Base-by-base conservation (phyloP, 2,797 vertebrate species). In the Antrozous pallidus region DNA sequence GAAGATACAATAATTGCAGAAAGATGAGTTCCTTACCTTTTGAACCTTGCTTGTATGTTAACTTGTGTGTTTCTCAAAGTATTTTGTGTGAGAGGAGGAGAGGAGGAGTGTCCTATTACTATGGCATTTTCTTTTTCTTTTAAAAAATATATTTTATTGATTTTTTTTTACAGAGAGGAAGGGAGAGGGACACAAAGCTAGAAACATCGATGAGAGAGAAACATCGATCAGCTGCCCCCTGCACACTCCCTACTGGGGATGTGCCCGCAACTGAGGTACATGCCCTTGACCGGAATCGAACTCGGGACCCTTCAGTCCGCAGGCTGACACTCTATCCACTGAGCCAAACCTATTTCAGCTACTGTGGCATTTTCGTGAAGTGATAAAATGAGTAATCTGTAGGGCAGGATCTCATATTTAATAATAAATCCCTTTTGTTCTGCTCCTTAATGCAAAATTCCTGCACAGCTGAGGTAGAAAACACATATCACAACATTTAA, bases 111-210 rank as follows among this genome's bases (percentile, higher is more conserved):
- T 70, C 51, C 24, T 69, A 12, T 51, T 90, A 40, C 22, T 36
- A 58, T 4, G 56, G 24, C 45, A 77, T 80, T 93, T 96, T 95
- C 58, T 80, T 93, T 96, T 95, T n/a, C n/a, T n/a, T n/a, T n/a
- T n/a, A n/a, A n/a, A n/a, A n/a, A n/a, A n/a, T n/a, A n/a, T n/a
- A n/a, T n/a, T n/a, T n/a, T n/a, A n/a, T n/a, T n/a, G n/a, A n/a
- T n/a, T n/a, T n/a, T n/a, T n/a, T n/a, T n/a, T n/a, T n/a, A n/a
- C n/a, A n/a, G n/a, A n/a, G n/a, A n/a, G n/a, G n/a, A n/a, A n/a
- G n/a, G n/a, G n/a, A n/a, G n/a, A n/a, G n/a, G n/a, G n/a, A n/a
- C n/a, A n/a, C n/a, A n/a, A n/a, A n/a, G n/a, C n/a, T n/a, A n/a
- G n/a, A n/a, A n/a, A n/a, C n/a, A n/a, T n/a, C n/a, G n/a, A n/a